Evolutionary conservation across 2,888 invertebrate species (phyloP).

Genomic region (Lasius platythorax): DNA sequence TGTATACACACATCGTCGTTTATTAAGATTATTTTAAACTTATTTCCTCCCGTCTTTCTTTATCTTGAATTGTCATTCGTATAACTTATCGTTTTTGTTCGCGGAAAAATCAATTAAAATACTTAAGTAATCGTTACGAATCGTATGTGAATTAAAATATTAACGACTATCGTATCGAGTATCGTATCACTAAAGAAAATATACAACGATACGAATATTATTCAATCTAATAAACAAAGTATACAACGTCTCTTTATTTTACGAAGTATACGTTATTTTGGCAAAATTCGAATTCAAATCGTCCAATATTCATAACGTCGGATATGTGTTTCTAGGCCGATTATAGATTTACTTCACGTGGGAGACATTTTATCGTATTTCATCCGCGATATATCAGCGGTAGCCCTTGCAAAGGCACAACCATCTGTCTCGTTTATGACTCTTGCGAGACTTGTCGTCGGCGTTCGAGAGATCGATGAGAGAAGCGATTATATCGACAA

Average conservation of each 20-base stretch:
- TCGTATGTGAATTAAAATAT: background rate
- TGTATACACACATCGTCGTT: background rate
- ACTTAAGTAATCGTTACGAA: background rate
- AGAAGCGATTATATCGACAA: slow-evolving; percentile 28
- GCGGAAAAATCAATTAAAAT: background rate
- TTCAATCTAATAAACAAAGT: background rate
- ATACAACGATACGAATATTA: background rate
- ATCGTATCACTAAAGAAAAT: background rate
- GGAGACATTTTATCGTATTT: background rate
- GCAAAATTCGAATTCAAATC: slow-evolving; percentile 7
- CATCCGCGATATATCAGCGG: slow-evolving; percentile 12
- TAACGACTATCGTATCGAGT: background rate
- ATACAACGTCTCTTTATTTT: background rate
- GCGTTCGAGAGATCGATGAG: slow-evolving; percentile 29
- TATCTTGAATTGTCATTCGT: background rate
- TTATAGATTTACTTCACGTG: slow-evolving; percentile 47
- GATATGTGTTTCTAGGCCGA: slow-evolving; percentile 72
- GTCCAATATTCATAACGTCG: slow-evolving; percentile 41
- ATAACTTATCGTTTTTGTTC: background rate
- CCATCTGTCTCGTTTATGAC: slow-evolving; percentile 43
- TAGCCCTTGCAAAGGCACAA: slow-evolving; percentile 42
- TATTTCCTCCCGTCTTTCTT: background rate
- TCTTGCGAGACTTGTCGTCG: slow-evolving; percentile 30
- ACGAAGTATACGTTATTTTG: background rate
- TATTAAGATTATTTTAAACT: slow-evolving; percentile 8